Evolutionary conservation across 2,113 vertebrate genomes (phyloP).

Genomic region (Dicaeum eximium): DNA sequence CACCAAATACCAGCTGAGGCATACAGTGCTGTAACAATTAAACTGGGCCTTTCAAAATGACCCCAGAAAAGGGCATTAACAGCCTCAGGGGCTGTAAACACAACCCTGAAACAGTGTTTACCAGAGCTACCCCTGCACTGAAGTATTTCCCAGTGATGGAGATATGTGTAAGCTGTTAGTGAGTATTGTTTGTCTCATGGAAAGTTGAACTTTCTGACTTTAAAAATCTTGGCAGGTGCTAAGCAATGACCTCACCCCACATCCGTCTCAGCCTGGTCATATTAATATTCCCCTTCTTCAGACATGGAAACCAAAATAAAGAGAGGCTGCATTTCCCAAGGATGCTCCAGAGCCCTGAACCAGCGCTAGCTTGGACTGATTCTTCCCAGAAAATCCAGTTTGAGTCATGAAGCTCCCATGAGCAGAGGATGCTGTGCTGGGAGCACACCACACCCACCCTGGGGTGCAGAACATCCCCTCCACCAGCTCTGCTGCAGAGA

Average conservation of each 20-base stretch:
- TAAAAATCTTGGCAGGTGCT: constrained; percentile 35
- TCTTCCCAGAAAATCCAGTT: background rate
- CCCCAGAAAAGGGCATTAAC: background rate
- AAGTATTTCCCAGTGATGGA: background rate
- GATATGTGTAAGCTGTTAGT: background rate
- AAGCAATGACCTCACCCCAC: constrained; percentile 4
- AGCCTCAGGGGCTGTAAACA: background rate
- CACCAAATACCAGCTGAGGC: background rate
- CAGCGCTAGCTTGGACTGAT: background rate
- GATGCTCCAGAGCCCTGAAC: background rate
- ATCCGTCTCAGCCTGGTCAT: background rate
- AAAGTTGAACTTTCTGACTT: constrained; percentile 5
- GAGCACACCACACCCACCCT: background rate
- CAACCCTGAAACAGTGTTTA: background rate
- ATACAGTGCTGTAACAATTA: background rate
- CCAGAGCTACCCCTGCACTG: background rate
- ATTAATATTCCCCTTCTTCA: constrained; percentile 25
- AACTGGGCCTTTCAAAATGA: background rate
- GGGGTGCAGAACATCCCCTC: background rate
- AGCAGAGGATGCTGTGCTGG: background rate
- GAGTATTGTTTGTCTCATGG: constrained; percentile 26
- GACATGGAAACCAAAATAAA: constrained; percentile 16
- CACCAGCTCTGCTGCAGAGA: background rate
- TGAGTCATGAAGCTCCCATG: background rate
- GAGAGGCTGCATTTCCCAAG: background rate